phyloP scores from a whole-genome alignment of 1,140 invertebrate species.

The Drosophila ogumai region DNA sequence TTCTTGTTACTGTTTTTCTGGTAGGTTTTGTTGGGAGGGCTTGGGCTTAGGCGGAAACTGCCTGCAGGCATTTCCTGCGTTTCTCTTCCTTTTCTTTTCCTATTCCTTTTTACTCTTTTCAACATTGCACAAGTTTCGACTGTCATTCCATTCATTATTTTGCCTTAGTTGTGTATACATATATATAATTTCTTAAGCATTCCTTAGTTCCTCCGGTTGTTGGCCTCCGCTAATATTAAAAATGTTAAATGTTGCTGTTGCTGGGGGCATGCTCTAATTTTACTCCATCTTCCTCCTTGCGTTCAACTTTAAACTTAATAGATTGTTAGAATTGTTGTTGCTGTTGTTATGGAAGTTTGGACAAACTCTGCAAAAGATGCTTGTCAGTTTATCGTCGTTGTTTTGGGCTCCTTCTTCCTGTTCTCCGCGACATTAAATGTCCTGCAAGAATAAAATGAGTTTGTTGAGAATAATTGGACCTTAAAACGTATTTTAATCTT shows the following conservation, averaged over 20 bases:
- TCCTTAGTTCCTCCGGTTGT: conserved; percentile 52
- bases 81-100: conserved; percentile 17
- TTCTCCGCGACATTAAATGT: conserved; percentile 79
- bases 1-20: conserved; percentile 16
- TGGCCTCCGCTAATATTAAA: conserved; percentile 64
- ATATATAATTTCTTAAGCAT: conserved; percentile 67
- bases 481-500: not conserved
- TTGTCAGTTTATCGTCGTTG: conserved; percentile 74
- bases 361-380: conserved; percentile 59
- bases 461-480: not conserved
- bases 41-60: conserved; percentile 25
- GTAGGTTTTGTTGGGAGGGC: conserved; percentile 28
- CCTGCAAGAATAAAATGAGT: conserved; percentile 37
- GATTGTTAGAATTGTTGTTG: conserved; percentile 73
- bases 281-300: conserved; percentile 20
- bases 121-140: conserved; percentile 77
- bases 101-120: conserved; percentile 17
- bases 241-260: conserved; percentile 79
- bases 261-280: conserved; percentile 54
- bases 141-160: conserved; percentile 37
- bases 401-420: conserved; percentile 50
- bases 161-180: conserved; percentile 41
- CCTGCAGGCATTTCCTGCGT: conserved; percentile 29
- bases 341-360: conserved; percentile 67
- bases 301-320: conserved; percentile 80